Conservation (phyloP, 2,888 invertebrate species). For the Elmis aenea region DNA sequence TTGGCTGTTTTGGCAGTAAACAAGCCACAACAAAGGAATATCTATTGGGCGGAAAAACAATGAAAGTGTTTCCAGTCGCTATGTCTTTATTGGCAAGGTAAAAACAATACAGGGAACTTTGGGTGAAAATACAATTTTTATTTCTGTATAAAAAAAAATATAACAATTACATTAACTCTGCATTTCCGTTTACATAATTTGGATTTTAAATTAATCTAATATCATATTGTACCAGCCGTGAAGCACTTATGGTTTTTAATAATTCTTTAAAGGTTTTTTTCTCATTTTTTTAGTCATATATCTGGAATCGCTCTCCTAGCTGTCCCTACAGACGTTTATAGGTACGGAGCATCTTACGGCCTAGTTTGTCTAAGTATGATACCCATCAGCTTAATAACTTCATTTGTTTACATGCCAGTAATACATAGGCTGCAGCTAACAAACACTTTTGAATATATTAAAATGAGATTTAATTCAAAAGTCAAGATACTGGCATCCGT, state of each 20-base stretch:
- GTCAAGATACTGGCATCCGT: conserved; percentile 54
- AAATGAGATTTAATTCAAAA: conserved; percentile 54
- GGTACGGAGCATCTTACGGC: conserved; percentile 62
- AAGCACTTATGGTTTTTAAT: no score
- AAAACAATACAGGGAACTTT: no score
- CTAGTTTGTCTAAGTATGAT: conserved; percentile 46
- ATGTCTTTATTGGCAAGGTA: conserved; percentile 66
- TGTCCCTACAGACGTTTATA: conserved; percentile 69
- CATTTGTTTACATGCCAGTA: conserved; percentile 25
- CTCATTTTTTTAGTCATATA: conserved; percentile 58
- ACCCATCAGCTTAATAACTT: conserved; percentile 32
- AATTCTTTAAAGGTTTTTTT: no score
- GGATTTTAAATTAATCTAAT: no score
- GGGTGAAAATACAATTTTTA: no score
- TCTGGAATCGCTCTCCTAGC: conserved; percentile 71
- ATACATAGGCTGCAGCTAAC: conserved; percentile 60
- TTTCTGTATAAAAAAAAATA: no score
- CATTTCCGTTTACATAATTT: no score
- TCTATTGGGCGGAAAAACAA: conserved; percentile 60
- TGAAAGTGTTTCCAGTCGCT: conserved; percentile 63
- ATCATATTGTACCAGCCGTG: no score
- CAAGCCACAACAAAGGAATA: conserved; percentile 59
- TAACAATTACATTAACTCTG: no score
- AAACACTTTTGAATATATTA: conserved; percentile 60
- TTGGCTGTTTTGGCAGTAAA: conserved; percentile 48